Percentiles rank a stretch among this genome's conserved stretches.
Conservation (phyloP, 64 coral and sea anemone genomes). For the Acropora yongei region DNA sequence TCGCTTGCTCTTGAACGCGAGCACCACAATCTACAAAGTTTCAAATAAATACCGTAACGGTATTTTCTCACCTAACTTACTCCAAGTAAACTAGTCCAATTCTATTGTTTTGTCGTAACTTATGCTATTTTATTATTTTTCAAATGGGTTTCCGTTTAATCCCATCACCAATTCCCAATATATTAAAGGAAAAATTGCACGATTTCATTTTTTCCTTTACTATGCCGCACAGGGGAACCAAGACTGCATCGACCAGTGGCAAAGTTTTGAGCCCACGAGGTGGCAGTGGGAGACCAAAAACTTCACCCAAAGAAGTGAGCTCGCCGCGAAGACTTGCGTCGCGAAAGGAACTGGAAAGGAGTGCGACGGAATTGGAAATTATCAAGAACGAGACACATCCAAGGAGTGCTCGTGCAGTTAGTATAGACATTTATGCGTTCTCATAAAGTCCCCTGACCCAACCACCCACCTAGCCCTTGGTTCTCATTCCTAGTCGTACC, state of each 20-base stretch:
- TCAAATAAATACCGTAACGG: too few species aligned
- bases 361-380: constrained; percentile 18
- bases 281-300: neutral
- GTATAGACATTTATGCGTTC: neutral
- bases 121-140: too few species aligned
- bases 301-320: constrained; percentile 26
- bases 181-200: too few species aligned
- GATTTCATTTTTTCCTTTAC: too few species aligned
- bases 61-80: too few species aligned
- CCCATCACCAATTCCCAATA: too few species aligned
- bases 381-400: constrained; percentile 22
- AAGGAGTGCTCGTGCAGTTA: constrained; percentile 43
- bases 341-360: constrained; percentile 41
- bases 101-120: too few species aligned
- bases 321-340: constrained; percentile 31
- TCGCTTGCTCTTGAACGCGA: too few species aligned
- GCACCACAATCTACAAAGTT: too few species aligned
- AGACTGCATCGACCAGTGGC: neutral
- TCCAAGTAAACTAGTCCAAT: too few species aligned
- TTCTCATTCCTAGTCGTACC: neutral
- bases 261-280: neutral
- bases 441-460: neutral
- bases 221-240: neutral
- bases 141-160: too few species aligned
- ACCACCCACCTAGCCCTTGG: neutral